Percentiles rank a stretch among this genome's conserved stretches.
phyloP scores from a whole-genome alignment of 1,140 invertebrate genomes.

The Anthonomus grandis region DNA sequence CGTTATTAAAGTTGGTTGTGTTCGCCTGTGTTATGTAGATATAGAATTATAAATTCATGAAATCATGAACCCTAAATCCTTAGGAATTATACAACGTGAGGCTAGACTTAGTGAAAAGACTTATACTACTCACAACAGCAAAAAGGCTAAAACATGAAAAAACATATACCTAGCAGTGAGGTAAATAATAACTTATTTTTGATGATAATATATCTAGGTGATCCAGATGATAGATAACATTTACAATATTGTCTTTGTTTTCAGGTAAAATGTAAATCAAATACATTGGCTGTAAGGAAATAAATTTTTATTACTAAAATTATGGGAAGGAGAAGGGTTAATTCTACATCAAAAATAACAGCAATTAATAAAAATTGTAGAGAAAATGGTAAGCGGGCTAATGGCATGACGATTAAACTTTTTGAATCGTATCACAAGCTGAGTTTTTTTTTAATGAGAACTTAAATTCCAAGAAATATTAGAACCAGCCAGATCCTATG shows the following conservation, averaged over 20 bases:
- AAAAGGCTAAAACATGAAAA: background rate
- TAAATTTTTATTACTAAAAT: too few relatives aligned
- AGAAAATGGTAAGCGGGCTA: too few relatives aligned
- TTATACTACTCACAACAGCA: constrained; percentile 2
- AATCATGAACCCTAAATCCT: constrained; percentile 1
- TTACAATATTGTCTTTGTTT: too few relatives aligned
- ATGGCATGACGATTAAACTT: background rate
- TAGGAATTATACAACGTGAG: too few relatives aligned
- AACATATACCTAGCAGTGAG: background rate
- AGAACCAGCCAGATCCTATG: too few relatives aligned
- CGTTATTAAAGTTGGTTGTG: background rate
- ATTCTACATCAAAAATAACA: too few relatives aligned
- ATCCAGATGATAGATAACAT: too few relatives aligned
- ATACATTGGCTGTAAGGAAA: background rate
- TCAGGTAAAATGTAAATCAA: background rate
- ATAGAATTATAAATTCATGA: background rate
- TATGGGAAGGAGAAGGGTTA: too few relatives aligned
- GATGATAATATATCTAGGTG: background rate
- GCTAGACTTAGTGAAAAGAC: background rate
- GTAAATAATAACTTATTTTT: constrained; percentile 1
- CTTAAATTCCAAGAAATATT: too few relatives aligned
- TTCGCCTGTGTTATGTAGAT: background rate
- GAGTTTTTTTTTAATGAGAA: background rate
- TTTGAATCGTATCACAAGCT: too few relatives aligned
- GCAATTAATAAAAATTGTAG: too few relatives aligned